These are phyloP conservation scores for Erebia palarica DNA, from an alignment of 2,888 invertebrate species.

Conservation along the genomic window DNA sequence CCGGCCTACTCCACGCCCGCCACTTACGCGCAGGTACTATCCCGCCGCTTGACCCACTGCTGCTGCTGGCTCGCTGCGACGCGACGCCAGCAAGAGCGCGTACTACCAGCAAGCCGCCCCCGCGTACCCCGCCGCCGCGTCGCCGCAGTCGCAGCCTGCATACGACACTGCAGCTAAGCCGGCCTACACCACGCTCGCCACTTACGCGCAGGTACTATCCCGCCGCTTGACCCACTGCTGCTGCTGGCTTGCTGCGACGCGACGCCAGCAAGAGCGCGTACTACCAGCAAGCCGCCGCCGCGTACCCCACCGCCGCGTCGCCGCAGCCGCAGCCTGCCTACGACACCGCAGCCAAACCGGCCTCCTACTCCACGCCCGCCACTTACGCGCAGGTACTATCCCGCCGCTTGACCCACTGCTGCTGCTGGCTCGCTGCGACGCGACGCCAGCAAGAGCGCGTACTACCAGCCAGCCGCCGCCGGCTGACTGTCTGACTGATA, in stretches of 20 bases:
- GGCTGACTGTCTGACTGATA: too few species aligned
- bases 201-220: constrained; percentile 84
- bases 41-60: too few species aligned
- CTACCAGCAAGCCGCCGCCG: constrained; percentile 90
- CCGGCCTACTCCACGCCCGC: constrained; percentile 87
- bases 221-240: too few species aligned
- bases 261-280: constrained; percentile 93
- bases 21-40: constrained; percentile 85
- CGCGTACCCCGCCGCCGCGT: constrained; percentile 84
- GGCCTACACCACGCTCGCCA: constrained; percentile 86
- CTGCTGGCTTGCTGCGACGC: too few species aligned
- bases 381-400: constrained; percentile 84
- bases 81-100: constrained; percentile 91
- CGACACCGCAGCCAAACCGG: constrained; percentile 85
- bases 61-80: too few species aligned
- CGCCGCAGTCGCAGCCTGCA: constrained; percentile 82
- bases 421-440: too few species aligned
- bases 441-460: constrained; percentile 92
- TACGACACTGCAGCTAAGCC: constrained; percentile 85
- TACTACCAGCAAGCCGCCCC: constrained; percentile 92
- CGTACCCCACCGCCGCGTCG: constrained; percentile 84
- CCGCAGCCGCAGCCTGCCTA: constrained; percentile 83
- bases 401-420: too few species aligned
- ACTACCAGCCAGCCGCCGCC: constrained; percentile 91
- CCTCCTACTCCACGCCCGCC: constrained; percentile 86